phyloP scores from a whole-genome alignment of 2,888 invertebrate genomes.

The Myopa testacea region DNA sequence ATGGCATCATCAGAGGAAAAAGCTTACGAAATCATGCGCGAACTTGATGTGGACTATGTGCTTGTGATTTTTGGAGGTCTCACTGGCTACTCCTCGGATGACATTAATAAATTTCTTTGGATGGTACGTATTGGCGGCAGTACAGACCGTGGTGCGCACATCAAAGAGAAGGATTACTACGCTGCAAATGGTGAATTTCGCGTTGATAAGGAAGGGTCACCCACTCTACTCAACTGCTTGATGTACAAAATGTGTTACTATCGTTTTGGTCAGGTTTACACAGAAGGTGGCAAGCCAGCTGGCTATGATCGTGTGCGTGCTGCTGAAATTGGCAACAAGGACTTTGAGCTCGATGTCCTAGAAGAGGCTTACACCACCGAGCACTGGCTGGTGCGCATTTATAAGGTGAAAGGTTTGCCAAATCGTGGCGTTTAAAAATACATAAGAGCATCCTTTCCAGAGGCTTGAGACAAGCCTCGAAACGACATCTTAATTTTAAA shows the following conservation, averaged over 20 bases:
- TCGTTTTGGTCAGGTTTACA: slow-evolving; percentile 94
- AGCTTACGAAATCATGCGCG: slow-evolving; percentile 97
- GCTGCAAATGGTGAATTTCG: slow-evolving; percentile 95
- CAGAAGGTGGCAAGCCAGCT: slow-evolving; percentile 93
- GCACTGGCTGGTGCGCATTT: slow-evolving; percentile 98
- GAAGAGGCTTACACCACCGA: slow-evolving; percentile 99
- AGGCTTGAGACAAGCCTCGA: neutral
- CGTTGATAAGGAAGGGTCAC: slow-evolving; percentile 94
- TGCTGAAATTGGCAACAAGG: slow-evolving; percentile 99
- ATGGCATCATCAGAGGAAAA: slow-evolving; percentile 98
- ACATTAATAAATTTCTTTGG: slow-evolving; percentile 99
- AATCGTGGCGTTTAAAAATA: slow-evolving; percentile 82
- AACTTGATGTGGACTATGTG: slow-evolving; percentile 97
- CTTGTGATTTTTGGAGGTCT: slow-evolving; percentile 98
- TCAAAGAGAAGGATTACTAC: slow-evolving; percentile 97
- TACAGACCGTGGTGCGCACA: slow-evolving; percentile 93
- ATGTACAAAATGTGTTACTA: slow-evolving; percentile 99
- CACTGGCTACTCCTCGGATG: slow-evolving; percentile 98
- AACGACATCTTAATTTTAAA: slow-evolving; percentile 19
- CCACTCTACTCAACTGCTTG: slow-evolving; percentile 91
- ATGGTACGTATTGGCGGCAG: slow-evolving; percentile 98
- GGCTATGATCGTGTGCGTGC: slow-evolving; percentile 96
- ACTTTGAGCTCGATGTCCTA: slow-evolving; percentile 97
- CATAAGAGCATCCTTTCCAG: neutral
- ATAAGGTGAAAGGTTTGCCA: slow-evolving; percentile 94